Evolutionary conservation across 1,140 invertebrate genomes (phyloP), one percentile per base, ranked within the genome.

Genomic region (Lethocerus indicus): DNA sequence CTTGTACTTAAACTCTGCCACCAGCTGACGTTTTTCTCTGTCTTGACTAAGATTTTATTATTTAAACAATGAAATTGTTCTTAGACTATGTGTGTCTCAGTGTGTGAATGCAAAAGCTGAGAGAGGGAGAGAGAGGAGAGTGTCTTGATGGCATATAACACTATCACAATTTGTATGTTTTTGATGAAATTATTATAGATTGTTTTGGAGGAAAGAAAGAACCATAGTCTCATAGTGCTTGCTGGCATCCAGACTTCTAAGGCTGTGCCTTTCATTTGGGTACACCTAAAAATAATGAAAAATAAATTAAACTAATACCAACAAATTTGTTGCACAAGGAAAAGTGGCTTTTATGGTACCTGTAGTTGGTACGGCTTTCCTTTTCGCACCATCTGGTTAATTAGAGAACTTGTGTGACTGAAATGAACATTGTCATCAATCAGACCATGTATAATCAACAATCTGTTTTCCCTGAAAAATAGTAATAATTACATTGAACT

Each of bases 391-490:
- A 98, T 70, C 41, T 83, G 80, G 60, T 87, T 85, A 25, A 98
- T 83, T 40, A 98, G 65, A 55, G 86, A 79, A 63, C 83, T 88
- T 12, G 93, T 95, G 63, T 98, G 93, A 57, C 82, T 81, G 64
- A 98, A 98, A 67, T 98, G 95, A n/a, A 99, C 95, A 65, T 98
- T 99, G 68, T 99, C 95, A 66, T 99, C 95, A 47, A 95, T 92
- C 40, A 97, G 70, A 5, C 95, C 95, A 67, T 99, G 95, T 56
- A 98, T 87, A 35, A 98, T 91, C n/a, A 99, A 68, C 36, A 98
- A 65, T 49, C 92, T 73, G 64, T 91, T 92, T 63, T 92, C 88
- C 61, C 87, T 88, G 61, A 44, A 66, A 63, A 57, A 54, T n/a
- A n/a, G n/a, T n/a, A n/a, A n/a, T n/a, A n/a, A n/a, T n/a, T n/a